These are phyloP conservation scores for Osmoderma eremita DNA, from an alignment of 2,888 invertebrate species.

Conservation along the genomic window DNA sequence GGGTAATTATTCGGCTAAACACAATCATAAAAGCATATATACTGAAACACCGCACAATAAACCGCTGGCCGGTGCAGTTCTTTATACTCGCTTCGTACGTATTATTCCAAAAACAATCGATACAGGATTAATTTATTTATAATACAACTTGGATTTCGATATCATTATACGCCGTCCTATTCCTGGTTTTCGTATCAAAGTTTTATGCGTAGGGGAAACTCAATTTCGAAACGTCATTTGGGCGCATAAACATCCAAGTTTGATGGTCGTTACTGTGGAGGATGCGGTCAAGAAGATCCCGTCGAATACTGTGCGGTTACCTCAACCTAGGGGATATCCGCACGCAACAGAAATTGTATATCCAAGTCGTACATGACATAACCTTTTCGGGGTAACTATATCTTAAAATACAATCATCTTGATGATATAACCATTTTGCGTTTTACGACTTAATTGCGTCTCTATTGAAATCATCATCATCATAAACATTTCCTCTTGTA, in stretches of 20 bases:
- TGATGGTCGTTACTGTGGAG: neutral
- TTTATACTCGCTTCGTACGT: neutral
- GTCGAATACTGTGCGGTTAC: too few species aligned
- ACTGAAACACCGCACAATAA: neutral
- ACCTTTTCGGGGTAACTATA: too few species aligned
- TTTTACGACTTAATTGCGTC: too few species aligned
- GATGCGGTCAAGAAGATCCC: neutral
- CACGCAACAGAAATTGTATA: too few species aligned
- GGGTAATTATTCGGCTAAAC: too few species aligned
- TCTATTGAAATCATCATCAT: too few species aligned
- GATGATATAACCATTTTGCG: too few species aligned
- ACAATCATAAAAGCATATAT: neutral
- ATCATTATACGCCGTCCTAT: neutral
- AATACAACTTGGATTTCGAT: neutral
- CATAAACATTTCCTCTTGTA: too few species aligned
- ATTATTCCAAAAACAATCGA: neutral
- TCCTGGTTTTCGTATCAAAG: neutral
- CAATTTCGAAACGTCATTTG: constrained; percentile 8
- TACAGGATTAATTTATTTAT: neutral
- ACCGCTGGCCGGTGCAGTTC: neutral
- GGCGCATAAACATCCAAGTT: constrained; percentile 12
- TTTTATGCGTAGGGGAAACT: neutral
- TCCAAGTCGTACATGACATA: too few species aligned
- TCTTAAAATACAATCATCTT: too few species aligned
- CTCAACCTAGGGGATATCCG: too few species aligned